Conservation (phyloP, 1,140 invertebrate genomes). For the Druon quercuslanigerum region DNA sequence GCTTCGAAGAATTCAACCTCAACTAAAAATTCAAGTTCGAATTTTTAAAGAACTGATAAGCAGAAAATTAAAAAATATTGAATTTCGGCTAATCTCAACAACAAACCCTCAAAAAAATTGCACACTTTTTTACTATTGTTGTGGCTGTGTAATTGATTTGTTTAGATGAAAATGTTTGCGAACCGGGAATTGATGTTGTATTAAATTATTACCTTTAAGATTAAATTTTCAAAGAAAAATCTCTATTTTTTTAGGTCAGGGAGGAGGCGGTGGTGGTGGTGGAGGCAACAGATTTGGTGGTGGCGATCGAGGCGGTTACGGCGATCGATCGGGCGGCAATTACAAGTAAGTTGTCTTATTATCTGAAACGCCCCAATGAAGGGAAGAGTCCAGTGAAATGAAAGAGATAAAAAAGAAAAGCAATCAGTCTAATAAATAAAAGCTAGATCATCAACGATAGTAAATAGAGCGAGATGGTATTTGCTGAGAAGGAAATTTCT, state of each 20-base stretch:
- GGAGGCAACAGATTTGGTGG: constrained; percentile 70
- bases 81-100: too few relatives aligned
- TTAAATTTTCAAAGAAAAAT: neutral
- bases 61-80: too few relatives aligned
- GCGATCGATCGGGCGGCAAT: constrained; percentile 68
- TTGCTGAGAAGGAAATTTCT: neutral
- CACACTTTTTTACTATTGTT: too few relatives aligned
- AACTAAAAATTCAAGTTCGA: too few relatives aligned
- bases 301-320: constrained; percentile 76
- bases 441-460: neutral
- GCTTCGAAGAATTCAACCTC: too few relatives aligned
- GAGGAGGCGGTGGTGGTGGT: constrained; percentile 62
- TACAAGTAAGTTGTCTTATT: constrained; percentile 70
- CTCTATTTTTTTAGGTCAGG: constrained; percentile 51
- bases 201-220: too few relatives aligned
- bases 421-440: constrained; percentile 31
- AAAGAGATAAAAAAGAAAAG: constrained; percentile 37
- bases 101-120: too few relatives aligned
- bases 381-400: constrained; percentile 48
- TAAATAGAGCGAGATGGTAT: neutral
- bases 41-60: too few relatives aligned
- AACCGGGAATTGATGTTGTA: too few relatives aligned
- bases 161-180: too few relatives aligned
- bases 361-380: constrained; percentile 41
- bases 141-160: too few relatives aligned